These are phyloP conservation scores for Chaetoderma sp. DNA, from an alignment of 2,888 invertebrate genomes.

Conservation along the genomic window DNA sequence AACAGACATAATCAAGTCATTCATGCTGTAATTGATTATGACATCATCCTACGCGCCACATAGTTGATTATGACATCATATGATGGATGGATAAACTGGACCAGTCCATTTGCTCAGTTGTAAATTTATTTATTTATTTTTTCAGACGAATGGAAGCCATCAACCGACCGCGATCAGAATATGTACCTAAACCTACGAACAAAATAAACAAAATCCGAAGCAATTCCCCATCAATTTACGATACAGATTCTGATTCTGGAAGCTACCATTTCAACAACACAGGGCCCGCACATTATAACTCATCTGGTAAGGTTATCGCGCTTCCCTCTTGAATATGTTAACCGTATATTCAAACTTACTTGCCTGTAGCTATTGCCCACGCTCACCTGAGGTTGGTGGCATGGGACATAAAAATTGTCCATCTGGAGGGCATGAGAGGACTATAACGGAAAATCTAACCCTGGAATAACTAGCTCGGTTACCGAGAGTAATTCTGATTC, in stretches of 20 bases:
- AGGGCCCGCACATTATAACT: constrained; percentile 29
- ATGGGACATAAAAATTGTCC: no score
- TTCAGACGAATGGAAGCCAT: constrained; percentile 69
- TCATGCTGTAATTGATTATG: no score
- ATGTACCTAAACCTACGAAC: constrained; percentile 67
- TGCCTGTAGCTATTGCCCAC: constrained; percentile 3
- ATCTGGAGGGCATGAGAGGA: no score
- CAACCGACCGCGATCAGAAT: constrained; percentile 65
- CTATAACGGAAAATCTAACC: no score
- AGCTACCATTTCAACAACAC: constrained; percentile 47
- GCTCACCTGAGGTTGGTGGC: no score
- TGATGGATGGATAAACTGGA: no score
- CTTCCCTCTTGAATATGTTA: neutral
- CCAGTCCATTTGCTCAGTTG: no score
- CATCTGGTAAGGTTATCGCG: constrained; percentile 30
- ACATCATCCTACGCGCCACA: no score
- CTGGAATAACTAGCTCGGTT: no score
- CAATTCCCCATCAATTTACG: constrained; percentile 45
- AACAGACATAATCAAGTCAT: no score
- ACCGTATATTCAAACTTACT: neutral
- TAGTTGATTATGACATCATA: no score
- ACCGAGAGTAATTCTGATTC: no score
- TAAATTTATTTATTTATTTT: neutral
- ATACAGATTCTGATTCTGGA: constrained; percentile 42
- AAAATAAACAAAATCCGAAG: constrained; percentile 48